Conservation (phyloP, 2,797 vertebrate species). For the Allobates femoralis region DNA sequence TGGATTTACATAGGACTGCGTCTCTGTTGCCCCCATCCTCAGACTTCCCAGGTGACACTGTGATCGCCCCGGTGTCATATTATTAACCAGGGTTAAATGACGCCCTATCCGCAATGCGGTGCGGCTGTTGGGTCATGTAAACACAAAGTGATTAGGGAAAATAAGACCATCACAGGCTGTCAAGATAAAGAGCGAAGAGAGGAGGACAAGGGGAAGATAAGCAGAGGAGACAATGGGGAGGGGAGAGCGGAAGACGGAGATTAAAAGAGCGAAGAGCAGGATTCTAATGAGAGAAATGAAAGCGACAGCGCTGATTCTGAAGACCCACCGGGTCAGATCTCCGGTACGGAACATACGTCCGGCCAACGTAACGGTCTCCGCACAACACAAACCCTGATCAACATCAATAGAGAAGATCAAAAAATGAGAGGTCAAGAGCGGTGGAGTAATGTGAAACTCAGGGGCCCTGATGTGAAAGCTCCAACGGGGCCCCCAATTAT, state of each 20-base stretch:
- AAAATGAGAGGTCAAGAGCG: too few species aligned
- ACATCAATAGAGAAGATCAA: too few species aligned
- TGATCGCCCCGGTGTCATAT: background rate
- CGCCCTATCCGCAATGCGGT: slow-evolving; percentile 52
- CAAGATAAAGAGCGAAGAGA: slow-evolving; percentile 51
- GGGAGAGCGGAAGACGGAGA: slow-evolving; percentile 5
- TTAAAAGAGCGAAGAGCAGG: background rate
- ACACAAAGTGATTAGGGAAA: slow-evolving; percentile 56
- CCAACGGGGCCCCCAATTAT: too few species aligned
- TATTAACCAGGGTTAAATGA: slow-evolving; percentile 23
- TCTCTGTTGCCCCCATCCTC: background rate
- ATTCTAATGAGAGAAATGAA: background rate
- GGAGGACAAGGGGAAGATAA: slow-evolving; percentile 39
- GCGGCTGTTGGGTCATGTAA: slow-evolving; percentile 27
- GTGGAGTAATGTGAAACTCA: too few species aligned
- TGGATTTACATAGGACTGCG: too few species aligned
- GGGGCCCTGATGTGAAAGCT: too few species aligned
- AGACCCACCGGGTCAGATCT: background rate
- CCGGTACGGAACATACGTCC: background rate
- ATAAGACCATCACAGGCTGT: slow-evolving; percentile 53
- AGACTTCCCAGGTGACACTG: background rate
- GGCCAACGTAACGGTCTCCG: background rate
- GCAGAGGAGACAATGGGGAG: slow-evolving; percentile 32
- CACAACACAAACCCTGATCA: background rate
- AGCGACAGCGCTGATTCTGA: background rate